These are phyloP conservation scores for Physocephala rufipes DNA, from an alignment of 2,888 invertebrate species.

Conservation along the genomic window DNA sequence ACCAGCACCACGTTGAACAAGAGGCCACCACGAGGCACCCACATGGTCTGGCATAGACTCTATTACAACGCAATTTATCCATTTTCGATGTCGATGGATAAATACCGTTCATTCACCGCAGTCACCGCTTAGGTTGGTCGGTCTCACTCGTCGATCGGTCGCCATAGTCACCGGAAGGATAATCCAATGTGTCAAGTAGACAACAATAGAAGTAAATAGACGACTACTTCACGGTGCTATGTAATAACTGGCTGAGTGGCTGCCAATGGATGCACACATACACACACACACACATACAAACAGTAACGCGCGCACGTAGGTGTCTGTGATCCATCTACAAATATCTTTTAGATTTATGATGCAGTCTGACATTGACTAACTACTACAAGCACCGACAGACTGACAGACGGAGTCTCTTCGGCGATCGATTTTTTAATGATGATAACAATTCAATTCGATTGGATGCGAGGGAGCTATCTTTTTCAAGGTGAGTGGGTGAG, in stretches of 20 bases:
- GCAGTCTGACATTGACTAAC: conserved; percentile 63
- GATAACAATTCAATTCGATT: conserved; percentile 62
- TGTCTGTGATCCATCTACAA: conserved; percentile 7
- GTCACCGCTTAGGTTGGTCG: no score
- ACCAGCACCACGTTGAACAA: no score
- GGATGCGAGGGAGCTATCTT: conserved; percentile 56
- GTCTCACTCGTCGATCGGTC: no score
- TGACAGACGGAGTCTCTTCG: no score
- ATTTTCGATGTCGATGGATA: no score
- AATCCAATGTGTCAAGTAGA: conserved; percentile 21
- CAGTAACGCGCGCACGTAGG: background rate
- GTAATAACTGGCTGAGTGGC: conserved; percentile 25
- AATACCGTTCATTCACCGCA: no score
- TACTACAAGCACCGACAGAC: conserved; percentile 55
- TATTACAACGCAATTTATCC: no score
- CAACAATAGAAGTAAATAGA: background rate
- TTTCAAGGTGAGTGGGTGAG: conserved; percentile 6
- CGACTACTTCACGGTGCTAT: background rate
- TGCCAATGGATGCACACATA: conserved; percentile 27
- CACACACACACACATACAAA: conserved; percentile 46
- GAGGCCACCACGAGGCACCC: no score
- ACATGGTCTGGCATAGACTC: no score
- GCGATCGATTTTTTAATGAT: conserved; percentile 38
- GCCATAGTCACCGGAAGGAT: conserved; percentile 10
- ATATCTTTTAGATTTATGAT: conserved; percentile 63